These are phyloP conservation scores for Megathymus violae DNA, from an alignment of 1,140 invertebrate species.

Conservation along the genomic window DNA sequence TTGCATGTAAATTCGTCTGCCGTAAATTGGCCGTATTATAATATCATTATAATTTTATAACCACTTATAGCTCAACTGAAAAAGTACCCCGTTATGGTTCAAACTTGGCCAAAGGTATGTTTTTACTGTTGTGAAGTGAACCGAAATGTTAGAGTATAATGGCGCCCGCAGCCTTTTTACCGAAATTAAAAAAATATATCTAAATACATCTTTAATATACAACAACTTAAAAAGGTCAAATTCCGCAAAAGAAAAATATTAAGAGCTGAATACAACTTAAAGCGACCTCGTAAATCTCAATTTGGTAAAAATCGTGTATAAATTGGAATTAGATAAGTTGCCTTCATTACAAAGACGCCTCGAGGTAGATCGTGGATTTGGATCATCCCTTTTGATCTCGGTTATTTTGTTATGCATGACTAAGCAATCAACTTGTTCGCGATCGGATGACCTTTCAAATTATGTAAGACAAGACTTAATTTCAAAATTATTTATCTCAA, in stretches of 20 bases:
- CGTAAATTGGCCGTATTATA: too few relatives aligned
- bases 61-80: too few relatives aligned
- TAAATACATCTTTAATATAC: neutral
- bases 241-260: neutral
- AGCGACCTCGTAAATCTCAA: conserved; percentile 9
- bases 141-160: too few relatives aligned
- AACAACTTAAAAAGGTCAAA: neutral
- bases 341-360: conserved; percentile 15
- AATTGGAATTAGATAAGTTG: conserved; percentile 11
- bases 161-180: too few relatives aligned
- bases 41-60: too few relatives aligned
- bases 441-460: conserved; percentile 1
- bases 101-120: too few relatives aligned
- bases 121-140: too few relatives aligned
- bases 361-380: conserved; percentile 3
- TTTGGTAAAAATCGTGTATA: conserved; percentile 14
- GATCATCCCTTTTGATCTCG: conserved; percentile 24
- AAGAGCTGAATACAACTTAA: conserved; percentile 6
- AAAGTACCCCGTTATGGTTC: too few relatives aligned
- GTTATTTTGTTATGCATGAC: conserved; percentile 19
- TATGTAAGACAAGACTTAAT: conserved; percentile 3
- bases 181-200: neutral
- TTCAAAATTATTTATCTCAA: too few relatives aligned
- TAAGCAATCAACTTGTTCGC: conserved; percentile 21
- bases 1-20: too few relatives aligned